Base-by-base conservation (phyloP, 2,888 invertebrate species). In the Conops quadrifasciatus region DNA sequence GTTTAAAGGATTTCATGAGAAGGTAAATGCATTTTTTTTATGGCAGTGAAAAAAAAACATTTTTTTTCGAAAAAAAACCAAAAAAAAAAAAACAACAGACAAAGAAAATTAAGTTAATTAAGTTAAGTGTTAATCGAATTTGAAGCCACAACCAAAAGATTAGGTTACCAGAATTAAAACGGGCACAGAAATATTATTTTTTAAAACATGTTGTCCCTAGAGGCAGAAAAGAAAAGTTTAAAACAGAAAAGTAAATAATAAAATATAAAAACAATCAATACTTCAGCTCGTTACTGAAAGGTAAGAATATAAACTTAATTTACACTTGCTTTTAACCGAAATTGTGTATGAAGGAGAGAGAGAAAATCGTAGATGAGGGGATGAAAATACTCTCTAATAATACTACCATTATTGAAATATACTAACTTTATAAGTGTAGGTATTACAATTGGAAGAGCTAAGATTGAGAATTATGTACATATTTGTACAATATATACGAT, bases 1-100 rank as follows among this genome's bases (percentile, higher is more conserved):
- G 81, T 83, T 79, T 82, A 84, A 80, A 84, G 85, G 85, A 83
- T 83, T 79, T 84, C 84, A 79, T 83, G 83, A 84, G 84, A 80
- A 84, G 84, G 82, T 84, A 82, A 84, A 83, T 85, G 84, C 83
- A 80, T n/a, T 60, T 78, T 76, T 28, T 68, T 78, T 76, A 81
- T 80, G 80, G 79, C 73, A 76, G 72, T 75, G 71, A 70, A 63
- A 59, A 71, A 36, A 67, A 28, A 71, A 71, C 67, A 64, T 30
- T 71, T 74, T 71, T 73, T 71, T 73, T 71, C 68, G 72, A 71
- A 72, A 71, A 59, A 60, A 56, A 15, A 47, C 58, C 30, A 65
- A 67, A 64, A 13, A 43, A 67, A 36, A 65, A 72, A 59, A 70
- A 69, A 70, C 30, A 71, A 65, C 64, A 59, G 62, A 70, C 15